Conservation (phyloP, 2,113 vertebrate species). For the Aspidoscelis tigris region DNA sequence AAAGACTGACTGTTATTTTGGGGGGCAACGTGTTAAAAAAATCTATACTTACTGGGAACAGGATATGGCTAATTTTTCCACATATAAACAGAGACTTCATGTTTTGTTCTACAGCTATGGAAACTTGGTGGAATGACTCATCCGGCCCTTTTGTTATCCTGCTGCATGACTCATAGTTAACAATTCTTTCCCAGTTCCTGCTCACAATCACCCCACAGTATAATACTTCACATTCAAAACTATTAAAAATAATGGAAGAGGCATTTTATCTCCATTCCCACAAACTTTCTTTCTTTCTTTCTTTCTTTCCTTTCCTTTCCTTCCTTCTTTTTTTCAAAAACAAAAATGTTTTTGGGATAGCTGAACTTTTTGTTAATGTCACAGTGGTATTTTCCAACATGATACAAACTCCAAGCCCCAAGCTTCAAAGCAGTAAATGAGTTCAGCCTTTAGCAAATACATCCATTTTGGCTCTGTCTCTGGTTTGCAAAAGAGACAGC, state of each 20-base stretch:
- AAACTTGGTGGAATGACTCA: slow-evolving; percentile 66
- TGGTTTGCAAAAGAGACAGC: too few relatives aligned
- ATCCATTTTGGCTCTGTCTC: slow-evolving; percentile 45
- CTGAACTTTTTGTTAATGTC: slow-evolving; percentile 24
- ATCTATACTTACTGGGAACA: slow-evolving; percentile 41
- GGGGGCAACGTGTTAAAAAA: slow-evolving; percentile 45
- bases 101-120: slow-evolving; percentile 67
- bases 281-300: not conserved
- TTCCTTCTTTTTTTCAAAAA: not conserved
- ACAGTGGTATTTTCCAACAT: not conserved
- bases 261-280: not conserved
- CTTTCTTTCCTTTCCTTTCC: not conserved
- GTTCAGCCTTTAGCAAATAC: slow-evolving; percentile 67
- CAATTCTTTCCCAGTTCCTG: slow-evolving; percentile 52
- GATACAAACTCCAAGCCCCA: slow-evolving; percentile 61
- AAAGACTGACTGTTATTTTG: slow-evolving; percentile 53
- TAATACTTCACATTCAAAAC: slow-evolving; percentile 37
- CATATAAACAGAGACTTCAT: slow-evolving; percentile 63
- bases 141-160: slow-evolving; percentile 54
- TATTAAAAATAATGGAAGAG: slow-evolving; percentile 15
- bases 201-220: slow-evolving; percentile 23
- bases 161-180: slow-evolving; percentile 54
- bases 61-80: slow-evolving; percentile 55
- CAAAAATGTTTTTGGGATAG: slow-evolving; percentile 18
- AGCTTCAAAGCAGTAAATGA: slow-evolving; percentile 57